Evolutionary conservation across 2,888 invertebrate genomes (phyloP), one percentile per base, ranked within the genome.

Genomic region (Lithophane leautieri): DNA sequence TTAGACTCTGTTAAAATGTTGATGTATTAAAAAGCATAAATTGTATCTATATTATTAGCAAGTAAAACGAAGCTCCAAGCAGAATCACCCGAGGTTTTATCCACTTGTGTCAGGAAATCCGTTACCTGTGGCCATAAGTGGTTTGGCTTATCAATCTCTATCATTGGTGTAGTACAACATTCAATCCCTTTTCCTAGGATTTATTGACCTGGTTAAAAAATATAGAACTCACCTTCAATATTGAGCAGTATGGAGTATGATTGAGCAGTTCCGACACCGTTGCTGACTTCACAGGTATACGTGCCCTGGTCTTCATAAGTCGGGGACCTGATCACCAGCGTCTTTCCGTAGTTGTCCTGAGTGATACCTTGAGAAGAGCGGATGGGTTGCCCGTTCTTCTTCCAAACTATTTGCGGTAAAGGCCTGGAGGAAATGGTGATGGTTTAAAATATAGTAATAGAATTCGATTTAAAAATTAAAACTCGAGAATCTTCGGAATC

Each of bases 311-410:
- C 99, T 71, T 98, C 98, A 90, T 98, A 98, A 76, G 97, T 98
- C 0, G 98, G 98, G 88, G 98, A 97, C 90, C 98, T 98, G 88
- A 99, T 98, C 28, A 98, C 97, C 86, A 99, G 96, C 58, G 99
- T 99, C 95, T 99, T 99, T 22, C 99, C 99, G 95, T 99, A 99
- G 96, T 99, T 99, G 85, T 98, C 98, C 91, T 98, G 98, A 0
- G 97, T 97, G 77, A 98, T 97, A 67, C 98, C 97, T 92, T 98
- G 98, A 2, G 97, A 97, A 58, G 98, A 97, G 72, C 97, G 96
- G 86, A 99, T 97, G 68, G 97, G 94, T 22, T 96, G 95, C 0
- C 98, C 98, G 90, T 98, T 97, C 94, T 99, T 99, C 85, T 97
- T 97, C 99, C 99, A 99, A 22, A 98, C 97, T 8, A 99, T 98